Base-by-base conservation (phyloP, 2,888 invertebrate genomes). In the Sphaerophoria taeniata region DNA sequence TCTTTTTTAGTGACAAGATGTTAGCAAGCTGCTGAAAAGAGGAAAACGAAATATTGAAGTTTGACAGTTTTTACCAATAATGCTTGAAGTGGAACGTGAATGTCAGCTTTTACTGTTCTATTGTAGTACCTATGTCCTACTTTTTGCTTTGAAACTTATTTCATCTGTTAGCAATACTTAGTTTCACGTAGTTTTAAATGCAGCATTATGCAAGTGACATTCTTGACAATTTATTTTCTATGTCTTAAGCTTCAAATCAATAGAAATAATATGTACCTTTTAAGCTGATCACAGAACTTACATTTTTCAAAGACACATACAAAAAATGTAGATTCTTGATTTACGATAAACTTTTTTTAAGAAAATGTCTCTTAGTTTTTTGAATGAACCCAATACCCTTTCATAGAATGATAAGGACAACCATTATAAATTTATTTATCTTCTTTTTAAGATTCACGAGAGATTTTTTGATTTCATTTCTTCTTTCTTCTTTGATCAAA, bases 11-110 rank as follows among this genome's bases (percentile, higher is more conserved):
- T 43, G 31, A 14, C 9, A 31, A 43, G 43, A 31, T 47, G 33
- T 43, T 33, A n/a, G 31, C 0, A 47, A 61, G 11, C 33, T 47
- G 33, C 33, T 63, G 47, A 63, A 34, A 14, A 9, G 14, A 9
- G 47, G 14, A 33, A 63, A 63, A 63, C 33, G 14, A 34, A 33
- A 33, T 49, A 34, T 63, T 63, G 47, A 63, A 47, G 9, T 34
- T 63, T 63, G 47, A 47, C 47, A 63, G 11, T 33, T 9, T 43
- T 56, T 14, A 4, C 14, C 43, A 43, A 43, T 7, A 56, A 39
- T 4, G 39, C 16, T 58, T 36, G 39, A 9, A 9, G 12, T 43
- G 9, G 9, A 43, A 39, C 14, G 39, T 39, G 14, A 53, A 53
- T 14, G 53, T 53, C 4, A 9, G 7, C 1, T 2, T 16, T 31